Percentiles rank a stretch among this genome's conserved stretches.
Conservation (phyloP, 2,888 invertebrate genomes). For the Neelides folsomi region DNA sequence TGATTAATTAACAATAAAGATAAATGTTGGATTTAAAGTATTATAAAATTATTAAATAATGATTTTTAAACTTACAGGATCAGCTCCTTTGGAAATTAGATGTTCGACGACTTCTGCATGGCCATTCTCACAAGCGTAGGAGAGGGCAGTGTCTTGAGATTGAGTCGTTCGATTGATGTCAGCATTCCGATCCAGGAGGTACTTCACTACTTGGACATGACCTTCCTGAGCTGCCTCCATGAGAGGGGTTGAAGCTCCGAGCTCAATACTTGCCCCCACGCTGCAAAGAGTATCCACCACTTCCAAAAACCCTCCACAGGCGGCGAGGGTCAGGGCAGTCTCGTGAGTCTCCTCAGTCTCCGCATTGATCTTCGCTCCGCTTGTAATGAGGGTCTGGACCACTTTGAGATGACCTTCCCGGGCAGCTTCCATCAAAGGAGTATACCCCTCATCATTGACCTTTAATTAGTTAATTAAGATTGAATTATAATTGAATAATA, state of each 20-base stretch:
- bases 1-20: no score
- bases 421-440: constrained; percentile 97
- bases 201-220: constrained; percentile 70
- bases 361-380: constrained; percentile 86
- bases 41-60: background rate
- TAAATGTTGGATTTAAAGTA: no score
- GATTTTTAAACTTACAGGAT: constrained; percentile 48
- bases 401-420: constrained; percentile 68
- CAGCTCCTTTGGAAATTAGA: constrained; percentile 76
- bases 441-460: constrained; percentile 92
- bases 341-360: constrained; percentile 98
- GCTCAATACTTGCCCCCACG: constrained; percentile 84
- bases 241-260: constrained; percentile 88
- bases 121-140: constrained; percentile 97
- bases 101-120: constrained; percentile 94
- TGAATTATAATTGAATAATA: no score
- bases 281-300: constrained; percentile 89
- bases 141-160: constrained; percentile 88
- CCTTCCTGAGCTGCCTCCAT: constrained; percentile 99
- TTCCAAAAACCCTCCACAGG: constrained; percentile 91
- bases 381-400: constrained; percentile 24
- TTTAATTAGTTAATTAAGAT: no score
- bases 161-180: constrained; percentile 88
- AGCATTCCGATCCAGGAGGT: constrained; percentile 68
- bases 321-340: constrained; percentile 86